A percentile compares a stretch with the other conserved stretches of the same genome.
Evolutionary conservation across 1,140 invertebrate species (phyloP).

Genomic region (Lysiphlebus fabarum): DNA sequence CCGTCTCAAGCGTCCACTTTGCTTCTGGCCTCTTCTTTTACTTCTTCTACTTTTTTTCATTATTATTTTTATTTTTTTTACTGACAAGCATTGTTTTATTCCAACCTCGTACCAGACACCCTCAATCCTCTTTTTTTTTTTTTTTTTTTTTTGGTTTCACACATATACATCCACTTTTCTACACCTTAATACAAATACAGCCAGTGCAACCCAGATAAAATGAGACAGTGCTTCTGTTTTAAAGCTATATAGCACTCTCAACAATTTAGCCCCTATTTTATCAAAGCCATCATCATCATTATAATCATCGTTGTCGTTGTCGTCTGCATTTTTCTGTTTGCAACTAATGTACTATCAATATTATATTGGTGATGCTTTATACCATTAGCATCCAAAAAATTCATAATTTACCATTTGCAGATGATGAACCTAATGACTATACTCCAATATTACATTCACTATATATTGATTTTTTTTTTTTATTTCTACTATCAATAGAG

Average conservation of each 20-base stretch:
- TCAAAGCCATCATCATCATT: constrained; percentile 17
- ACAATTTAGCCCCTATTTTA: constrained; percentile 1
- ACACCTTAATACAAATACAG: constrained; percentile 23
- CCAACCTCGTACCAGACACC: constrained; percentile 51
- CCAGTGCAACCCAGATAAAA: too few relatives aligned
- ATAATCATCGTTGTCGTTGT: too few relatives aligned
- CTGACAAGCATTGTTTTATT: constrained; percentile 51
- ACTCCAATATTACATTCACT: constrained; percentile 38
- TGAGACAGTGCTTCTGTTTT: too few relatives aligned
- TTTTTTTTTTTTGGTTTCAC: constrained; percentile 25
- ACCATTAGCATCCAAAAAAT: too few relatives aligned
- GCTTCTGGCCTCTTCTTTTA: constrained; percentile 33
- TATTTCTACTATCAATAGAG: constrained; percentile 14
- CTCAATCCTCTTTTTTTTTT: constrained; percentile 38
- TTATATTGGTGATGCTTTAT: too few relatives aligned
- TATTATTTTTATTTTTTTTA: background rate
- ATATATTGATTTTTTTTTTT: constrained; percentile 6
- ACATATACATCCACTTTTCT: constrained; percentile 21
- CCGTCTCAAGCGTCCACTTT: constrained; percentile 51
- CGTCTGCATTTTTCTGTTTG: too few relatives aligned
- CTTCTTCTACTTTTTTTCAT: constrained; percentile 47
- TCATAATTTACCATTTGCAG: too few relatives aligned
- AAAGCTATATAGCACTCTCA: constrained; percentile 4
- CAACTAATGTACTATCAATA: too few relatives aligned
- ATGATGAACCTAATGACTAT: too few relatives aligned